phyloP scores from a whole-genome alignment of 2,797 vertebrate genomes.

The Lepidocolaptes lacrymiger region DNA sequence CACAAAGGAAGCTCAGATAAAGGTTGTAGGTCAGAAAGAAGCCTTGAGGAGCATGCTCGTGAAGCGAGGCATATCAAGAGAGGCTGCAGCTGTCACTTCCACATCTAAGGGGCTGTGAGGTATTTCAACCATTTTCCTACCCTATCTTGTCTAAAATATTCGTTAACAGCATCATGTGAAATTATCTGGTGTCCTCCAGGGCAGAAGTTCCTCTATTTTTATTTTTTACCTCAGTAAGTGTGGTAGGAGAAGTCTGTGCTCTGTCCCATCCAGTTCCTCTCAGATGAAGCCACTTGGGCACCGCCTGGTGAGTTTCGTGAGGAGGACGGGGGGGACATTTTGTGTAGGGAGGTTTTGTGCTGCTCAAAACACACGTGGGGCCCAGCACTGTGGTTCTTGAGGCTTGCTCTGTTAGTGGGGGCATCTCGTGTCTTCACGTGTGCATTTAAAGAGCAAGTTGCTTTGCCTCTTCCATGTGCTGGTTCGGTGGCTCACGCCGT shows the following conservation, averaged over 20 bases:
- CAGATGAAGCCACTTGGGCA: not conserved
- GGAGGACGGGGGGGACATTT: slow-evolving; percentile 12
- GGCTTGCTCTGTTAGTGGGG: not conserved
- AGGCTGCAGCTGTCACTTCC: slow-evolving; percentile 27
- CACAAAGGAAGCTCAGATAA: slow-evolving; percentile 67
- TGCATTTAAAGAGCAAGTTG: not conserved
- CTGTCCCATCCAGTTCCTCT: not conserved
- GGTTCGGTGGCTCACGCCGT: not conserved
- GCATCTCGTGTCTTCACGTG: accelerated
- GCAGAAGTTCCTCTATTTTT: not conserved
- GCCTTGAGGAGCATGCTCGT: slow-evolving; percentile 26
- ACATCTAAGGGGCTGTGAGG: slow-evolving; percentile 42
- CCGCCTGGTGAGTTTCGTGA: accelerated
- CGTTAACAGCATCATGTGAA: not conserved
- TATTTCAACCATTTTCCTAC: slow-evolving; percentile 45
- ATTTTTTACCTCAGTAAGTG: not conserved
- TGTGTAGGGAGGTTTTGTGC: not conserved
- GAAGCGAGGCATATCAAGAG: slow-evolving; percentile 22
- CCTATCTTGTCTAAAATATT: not conserved
- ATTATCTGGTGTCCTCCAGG: not conserved
- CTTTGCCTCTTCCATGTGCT: not conserved
- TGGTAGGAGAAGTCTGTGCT: not conserved
- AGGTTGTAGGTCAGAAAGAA: slow-evolving; percentile 23
- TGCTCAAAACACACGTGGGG: not conserved
- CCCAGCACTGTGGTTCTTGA: accelerated